Evolutionary conservation across 1,140 invertebrate species (phyloP), one percentile per base, ranked within the genome.

Genomic region (Homarus americanus): DNA sequence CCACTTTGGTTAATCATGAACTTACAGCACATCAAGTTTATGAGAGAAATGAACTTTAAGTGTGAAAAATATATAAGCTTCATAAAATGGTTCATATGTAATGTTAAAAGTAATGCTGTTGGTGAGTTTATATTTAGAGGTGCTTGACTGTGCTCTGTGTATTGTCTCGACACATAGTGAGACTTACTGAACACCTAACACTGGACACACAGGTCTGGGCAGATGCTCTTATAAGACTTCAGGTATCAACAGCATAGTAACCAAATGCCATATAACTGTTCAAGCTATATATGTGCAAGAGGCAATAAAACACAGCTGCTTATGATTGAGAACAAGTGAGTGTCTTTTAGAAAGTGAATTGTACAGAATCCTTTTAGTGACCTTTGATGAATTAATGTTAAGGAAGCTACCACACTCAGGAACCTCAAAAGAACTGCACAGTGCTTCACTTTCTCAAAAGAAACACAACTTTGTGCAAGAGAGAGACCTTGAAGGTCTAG

Each of bases 401-500:
- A 58, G 24, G 12, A 32, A n/a, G n/a, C n/a, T 32, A 69, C 32
- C 63, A 69, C 63, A 69, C 9, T 10, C 24, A 12, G 17, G 2
- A 32, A 32, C 28, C 7, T 69, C 24, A 4, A 9, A 69, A 32
- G 10, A 69, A 32, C 32, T 69, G 63, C 32, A 69, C 63, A 69
- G 24, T 7, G 28, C 9, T 4, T 32, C 58, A 15, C 58, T 32
- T 69, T 69, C 63, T 69, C 12, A 32, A 32, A 69, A 32, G n/a
- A 17, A 69, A 69, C 7, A 69, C 5, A 58, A 20, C 53, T 58
- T 58, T 12, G n/a, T 32, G 28, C 5, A 12, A 69, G 5, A 32
- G 5, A 69, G 28, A 20, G 4, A 63, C 12, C 58, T 63, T 24
- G 0, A 12, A 69, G 63, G 7, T 9, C 80, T 91, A 97, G 94